Evolutionary conservation across 1,140 invertebrate species (phyloP), one percentile per base, ranked within the genome.

Genomic region (Drosophila mojavensis): DNA sequence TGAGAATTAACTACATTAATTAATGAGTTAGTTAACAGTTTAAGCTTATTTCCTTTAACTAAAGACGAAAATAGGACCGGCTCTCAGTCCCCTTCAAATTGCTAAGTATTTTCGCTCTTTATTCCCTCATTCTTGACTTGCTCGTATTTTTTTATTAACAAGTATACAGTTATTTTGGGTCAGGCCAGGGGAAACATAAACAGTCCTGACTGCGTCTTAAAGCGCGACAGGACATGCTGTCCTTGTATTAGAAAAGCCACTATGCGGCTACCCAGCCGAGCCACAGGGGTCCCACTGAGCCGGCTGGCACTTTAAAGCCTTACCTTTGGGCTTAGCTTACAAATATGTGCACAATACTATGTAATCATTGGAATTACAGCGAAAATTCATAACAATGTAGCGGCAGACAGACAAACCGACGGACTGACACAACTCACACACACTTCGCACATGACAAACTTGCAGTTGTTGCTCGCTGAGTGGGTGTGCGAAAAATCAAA

Each of bases 341-440:
- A 58, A 70, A 75, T 72, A 43, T 59, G 67, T 61, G 56, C 55
- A 79, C 63, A 67, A 75, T 61, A 36, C 53, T 36, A 64, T 65
- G 54, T 71, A 75, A 66, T 77, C 69, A 77, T 74, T 67, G 65
- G 65, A 69, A 70, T 78, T 65, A 76, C 62, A 63, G 48, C 60
- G 56, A 65, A 75, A 70, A 78, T 80, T 78, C 80, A 88, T 79
- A 88, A 82, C 65, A 85, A 81, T 71, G 56, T 74, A 10, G 59
- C 50, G 13, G 1, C 43, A 20, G 43, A 15, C 43, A 47, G 10
- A 48, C 39, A 50, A 6, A 24, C 33, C 1, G 15, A 15, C 15
- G 9, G 7, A 48, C 39, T 48, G 11, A 20, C 28, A 36, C 41
- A 58, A 58, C 66, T 64, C 77, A 80, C 54, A 75, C 59, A 67